Base-by-base conservation (phyloP, 2,113 vertebrate genomes). In the Ptychochromis oligacanthus region DNA sequence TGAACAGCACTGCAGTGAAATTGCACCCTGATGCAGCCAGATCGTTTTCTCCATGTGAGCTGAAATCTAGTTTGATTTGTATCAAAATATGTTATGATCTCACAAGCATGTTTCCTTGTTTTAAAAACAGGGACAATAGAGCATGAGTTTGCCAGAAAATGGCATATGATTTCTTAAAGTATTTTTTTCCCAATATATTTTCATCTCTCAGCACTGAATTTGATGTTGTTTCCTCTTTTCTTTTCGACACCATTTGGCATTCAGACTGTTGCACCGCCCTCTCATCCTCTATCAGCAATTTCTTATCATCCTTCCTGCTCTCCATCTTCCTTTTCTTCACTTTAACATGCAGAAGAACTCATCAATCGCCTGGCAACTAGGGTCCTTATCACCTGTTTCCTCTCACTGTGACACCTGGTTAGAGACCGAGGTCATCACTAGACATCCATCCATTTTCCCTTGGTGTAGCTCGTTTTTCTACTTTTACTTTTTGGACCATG, bases 351-450 rank as follows among this genome's bases (percentile, higher is more conserved):
- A 79, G 76, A 76, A 82, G 75, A 83, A 90, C 77, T 83, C 83
- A 86, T 93, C 89, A 84, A 90, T 90, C 20, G 60, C 57, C 56
- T 72, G 78, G 77, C 76, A 89, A 86, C 83, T 58, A 67, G 62
- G 59, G 77, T 78, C 75, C 88, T 93, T 92, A 91, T 87, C 87
- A 83, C 81, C 80, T 56, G 61, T 74, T 89, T 77, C 61, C 80
- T 88, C 80, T 90, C 83, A 83, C 56, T 87, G 77, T 81, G 83
- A 75, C 75, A 75, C 46, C 76, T 81, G 60, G 64, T 89, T 81
- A 88, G 79, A 90, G 62, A 89, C 88, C 54, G 80, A 82, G 82
- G 62, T 85, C 83, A 88, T 93, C 81, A 91, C 76, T 58, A 91
- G 74, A 87, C 62, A 28, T 84, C 70, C 56, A 87, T 91, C 62